phyloP scores from a whole-genome alignment of 2,888 invertebrate genomes.

The Pomacea canaliculata region DNA sequence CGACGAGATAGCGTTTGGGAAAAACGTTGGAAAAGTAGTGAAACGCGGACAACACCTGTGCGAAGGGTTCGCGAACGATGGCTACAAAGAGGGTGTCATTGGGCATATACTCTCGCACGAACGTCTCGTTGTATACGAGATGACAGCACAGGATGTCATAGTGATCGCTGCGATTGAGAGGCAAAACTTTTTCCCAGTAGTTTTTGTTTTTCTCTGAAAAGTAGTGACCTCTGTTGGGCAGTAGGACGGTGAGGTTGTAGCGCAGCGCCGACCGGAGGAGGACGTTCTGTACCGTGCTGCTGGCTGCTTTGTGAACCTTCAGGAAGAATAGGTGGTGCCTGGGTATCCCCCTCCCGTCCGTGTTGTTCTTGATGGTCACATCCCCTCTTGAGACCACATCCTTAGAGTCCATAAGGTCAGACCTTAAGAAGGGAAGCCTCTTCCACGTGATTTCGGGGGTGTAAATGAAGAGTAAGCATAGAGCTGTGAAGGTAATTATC shows the following conservation, averaged over 20 bases:
- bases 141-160: slow-evolving; percentile 26
- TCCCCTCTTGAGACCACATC: no score
- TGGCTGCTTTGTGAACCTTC: slow-evolving; percentile 35
- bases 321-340: slow-evolving; percentile 21
- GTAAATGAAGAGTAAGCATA: no score
- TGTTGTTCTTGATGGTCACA: no score
- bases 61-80: slow-evolving; percentile 26
- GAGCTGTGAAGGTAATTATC: no score
- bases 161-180: background rate
- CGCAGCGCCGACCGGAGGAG: slow-evolving; percentile 27
- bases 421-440: no score
- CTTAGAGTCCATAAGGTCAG: no score
- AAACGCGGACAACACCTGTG: slow-evolving; percentile 27
- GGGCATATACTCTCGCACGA: slow-evolving; percentile 14
- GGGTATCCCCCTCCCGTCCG: background rate
- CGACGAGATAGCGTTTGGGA: background rate
- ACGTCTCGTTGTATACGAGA: slow-evolving; percentile 20
- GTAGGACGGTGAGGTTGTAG: slow-evolving; percentile 28
- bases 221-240: slow-evolving; percentile 11
- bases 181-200: slow-evolving; percentile 7
- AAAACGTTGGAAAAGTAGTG: slow-evolving; percentile 2
- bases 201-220: slow-evolving; percentile 8
- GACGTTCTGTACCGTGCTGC: slow-evolving; percentile 29
- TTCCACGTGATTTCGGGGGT: no score
- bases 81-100: slow-evolving; percentile 12